Evolutionary conservation across 1,140 invertebrate genomes (phyloP), one percentile per base, ranked within the genome.

Genomic region (Aphaenogaster rudis): DNA sequence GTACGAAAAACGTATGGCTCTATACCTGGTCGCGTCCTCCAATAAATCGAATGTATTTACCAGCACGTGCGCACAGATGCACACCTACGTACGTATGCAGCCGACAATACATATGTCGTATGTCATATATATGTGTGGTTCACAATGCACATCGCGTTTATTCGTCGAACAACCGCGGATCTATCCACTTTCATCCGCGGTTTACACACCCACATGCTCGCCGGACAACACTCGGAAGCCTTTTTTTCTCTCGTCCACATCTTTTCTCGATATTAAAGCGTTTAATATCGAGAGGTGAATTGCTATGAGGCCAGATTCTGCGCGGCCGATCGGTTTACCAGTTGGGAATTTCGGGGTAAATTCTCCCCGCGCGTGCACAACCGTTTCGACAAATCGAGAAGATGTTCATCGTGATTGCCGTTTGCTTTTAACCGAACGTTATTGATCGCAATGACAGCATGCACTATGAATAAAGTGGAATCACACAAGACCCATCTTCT

Each of bases 31-130:
- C 72, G 66, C 79, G 54, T 90, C 71, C 84, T 69, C 79, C 92
- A 85, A 92, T 92, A 92, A 92, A 92, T 92, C 90, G 87, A 92
- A 91, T 80, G 84, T 91, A 91, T 91, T 90, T 90, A 87, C 87
- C 59, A 88, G 57, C 80, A 76, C 87, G 59, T 15, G 54, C 67
- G 52, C n/a, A 48, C 15, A 48, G 13, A n/a, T 5, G 42, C 2
- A 50, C 42, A 67, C 42, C 36, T 52, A 50, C 59, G 50, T 69
- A 21, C 11, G 15, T 63, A 72, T 7, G 28, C 7, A n/a, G 8
- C 8, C 71, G 36, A 42, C n/a, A 59, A 6, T 9, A 36, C 63
- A 61, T 64, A 64, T 42, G 64, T 66, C 15, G 39, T 39, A 39
- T 15, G 66, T 69, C 42, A 48, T 57, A 86, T 57, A 45, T 57